These are phyloP conservation scores for Heterocephalus glaber DNA, from an alignment of 2,113 vertebrate species.

Conservation along the genomic window DNA sequence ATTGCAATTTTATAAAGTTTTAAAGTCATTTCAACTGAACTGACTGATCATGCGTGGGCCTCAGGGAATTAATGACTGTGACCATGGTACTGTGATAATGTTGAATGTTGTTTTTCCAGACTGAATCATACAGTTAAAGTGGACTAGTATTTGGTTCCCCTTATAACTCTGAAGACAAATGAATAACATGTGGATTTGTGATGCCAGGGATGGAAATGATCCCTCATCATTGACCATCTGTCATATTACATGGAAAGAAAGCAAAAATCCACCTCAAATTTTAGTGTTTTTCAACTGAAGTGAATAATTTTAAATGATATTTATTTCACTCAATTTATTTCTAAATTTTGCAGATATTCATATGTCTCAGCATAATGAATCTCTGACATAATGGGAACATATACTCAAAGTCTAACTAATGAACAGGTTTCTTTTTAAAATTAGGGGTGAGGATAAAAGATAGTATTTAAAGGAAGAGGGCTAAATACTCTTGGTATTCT, in stretches of 20 bases:
- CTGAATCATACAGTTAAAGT: constrained; percentile 25
- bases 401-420: not conserved
- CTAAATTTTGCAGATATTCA: constrained; percentile 44
- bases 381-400: not conserved
- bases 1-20: constrained; percentile 1
- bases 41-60: not conserved
- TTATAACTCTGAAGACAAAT: not conserved
- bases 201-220: not conserved
- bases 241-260: not conserved
- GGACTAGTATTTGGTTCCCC: not conserved
- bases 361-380: not conserved
- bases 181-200: constrained; percentile 1
- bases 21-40: not conserved
- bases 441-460: not conserved
- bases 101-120: constrained; percentile 30
- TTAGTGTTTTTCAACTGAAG: constrained; percentile 20
- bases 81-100: not conserved
- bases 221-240: not conserved
- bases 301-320: constrained; percentile 21
- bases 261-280: not conserved
- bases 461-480: not conserved
- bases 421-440: not conserved
- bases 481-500: not conserved
- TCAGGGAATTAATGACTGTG: not conserved
- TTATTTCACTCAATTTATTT: constrained; percentile 32